Evolutionary conservation across 2,888 invertebrate species (phyloP).

Genomic region (Macrosoma leucophasiata): DNA sequence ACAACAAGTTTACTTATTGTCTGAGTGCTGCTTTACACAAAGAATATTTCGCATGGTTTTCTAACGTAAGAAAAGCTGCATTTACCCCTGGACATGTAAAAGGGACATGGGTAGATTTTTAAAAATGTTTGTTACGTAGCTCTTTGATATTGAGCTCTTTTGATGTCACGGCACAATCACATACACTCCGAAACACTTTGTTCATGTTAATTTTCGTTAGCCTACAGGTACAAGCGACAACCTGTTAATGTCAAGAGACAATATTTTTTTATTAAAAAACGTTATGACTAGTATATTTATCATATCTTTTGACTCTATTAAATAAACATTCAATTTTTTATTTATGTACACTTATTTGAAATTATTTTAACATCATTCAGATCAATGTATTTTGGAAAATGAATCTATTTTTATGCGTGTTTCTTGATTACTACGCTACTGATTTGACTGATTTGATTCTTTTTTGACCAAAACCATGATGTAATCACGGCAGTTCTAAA

Average conservation of each 20-base stretch:
- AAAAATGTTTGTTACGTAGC: constrained; percentile 40
- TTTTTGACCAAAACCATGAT: too few relatives aligned
- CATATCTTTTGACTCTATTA: background rate
- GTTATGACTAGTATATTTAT: background rate
- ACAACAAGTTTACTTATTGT: constrained; percentile 7
- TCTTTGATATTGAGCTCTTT: constrained; percentile 52
- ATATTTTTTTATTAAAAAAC: too few relatives aligned
- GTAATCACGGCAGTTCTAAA: too few relatives aligned
- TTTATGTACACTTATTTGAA: too few relatives aligned
- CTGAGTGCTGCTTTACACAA: constrained; percentile 27
- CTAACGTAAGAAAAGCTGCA: constrained; percentile 30
- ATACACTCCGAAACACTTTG: constrained; percentile 35
- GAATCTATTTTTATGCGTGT: too few relatives aligned
- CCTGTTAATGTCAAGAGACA: constrained; percentile 3
- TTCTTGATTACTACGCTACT: too few relatives aligned
- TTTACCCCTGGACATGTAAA: constrained; percentile 41
- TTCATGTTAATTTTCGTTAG: constrained; percentile 29
- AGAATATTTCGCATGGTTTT: constrained; percentile 27
- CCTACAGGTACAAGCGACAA: constrained; percentile 10
- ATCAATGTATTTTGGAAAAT: too few relatives aligned
- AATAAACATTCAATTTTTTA: background rate
- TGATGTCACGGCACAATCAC: constrained; percentile 43
- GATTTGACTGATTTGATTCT: too few relatives aligned
- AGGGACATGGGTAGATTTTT: constrained; percentile 33
- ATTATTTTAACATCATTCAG: too few relatives aligned